These are phyloP conservation scores for Acrocephalus kingi DNA, from an alignment of 2,113 vertebrate genomes.

Conservation along the genomic window DNA sequence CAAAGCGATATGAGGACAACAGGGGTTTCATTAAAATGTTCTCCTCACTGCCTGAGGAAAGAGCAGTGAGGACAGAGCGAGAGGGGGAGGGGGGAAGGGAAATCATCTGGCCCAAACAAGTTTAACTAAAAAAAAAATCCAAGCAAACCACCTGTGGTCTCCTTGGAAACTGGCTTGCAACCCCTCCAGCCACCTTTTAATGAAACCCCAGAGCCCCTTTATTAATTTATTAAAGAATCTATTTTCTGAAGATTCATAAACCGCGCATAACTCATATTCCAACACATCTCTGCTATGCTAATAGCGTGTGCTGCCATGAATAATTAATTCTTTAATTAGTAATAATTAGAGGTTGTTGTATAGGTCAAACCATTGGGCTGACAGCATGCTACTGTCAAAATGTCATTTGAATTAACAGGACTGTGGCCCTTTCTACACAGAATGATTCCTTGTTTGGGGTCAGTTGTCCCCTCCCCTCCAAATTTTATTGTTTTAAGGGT, in stretches of 20 bases:
- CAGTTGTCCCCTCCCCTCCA: not conserved
- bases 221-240: conserved; percentile 93
- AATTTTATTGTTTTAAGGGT: not conserved
- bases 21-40: conserved; percentile 92
- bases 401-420: conserved; percentile 73
- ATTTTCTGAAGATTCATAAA: conserved; percentile 91
- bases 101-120: conserved; percentile 89
- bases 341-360: conserved; percentile 85
- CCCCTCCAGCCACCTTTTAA: conserved; percentile 96
- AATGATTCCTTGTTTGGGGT: conserved; percentile 14
- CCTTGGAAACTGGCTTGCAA: conserved; percentile 87
- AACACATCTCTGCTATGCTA: conserved; percentile 84
- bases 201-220: conserved; percentile 92
- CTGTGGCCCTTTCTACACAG: conserved; percentile 13
- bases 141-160: conserved; percentile 91
- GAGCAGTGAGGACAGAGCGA: conserved; percentile 79
- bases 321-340: conserved; percentile 91
- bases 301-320: conserved; percentile 79
- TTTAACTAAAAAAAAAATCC: conserved; percentile 84
- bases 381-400: conserved; percentile 78
- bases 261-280: conserved; percentile 81
- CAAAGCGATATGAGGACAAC: conserved; percentile 88
- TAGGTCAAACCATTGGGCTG: conserved; percentile 81
- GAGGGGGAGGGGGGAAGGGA: conserved; percentile 77
- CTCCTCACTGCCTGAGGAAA: conserved; percentile 82